phyloP scores from a whole-genome alignment of 2,797 vertebrate species.

The Hozukius guyotensis region DNA sequence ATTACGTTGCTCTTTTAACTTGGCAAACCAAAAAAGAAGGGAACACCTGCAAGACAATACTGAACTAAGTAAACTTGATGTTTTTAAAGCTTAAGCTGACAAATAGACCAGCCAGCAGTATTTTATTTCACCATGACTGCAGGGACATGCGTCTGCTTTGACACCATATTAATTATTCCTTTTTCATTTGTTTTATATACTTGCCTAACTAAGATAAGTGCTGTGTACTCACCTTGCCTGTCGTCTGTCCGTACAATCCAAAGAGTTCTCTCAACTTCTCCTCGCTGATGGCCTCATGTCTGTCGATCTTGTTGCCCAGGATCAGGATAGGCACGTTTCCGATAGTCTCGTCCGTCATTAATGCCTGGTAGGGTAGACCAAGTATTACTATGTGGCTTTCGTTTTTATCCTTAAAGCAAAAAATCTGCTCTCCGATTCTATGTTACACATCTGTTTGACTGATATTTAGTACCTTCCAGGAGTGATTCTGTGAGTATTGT shows the following conservation, averaged over 20 bases:
- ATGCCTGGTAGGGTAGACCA: constrained; percentile 79
- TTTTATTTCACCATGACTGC: background rate
- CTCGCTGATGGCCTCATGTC: constrained; percentile 95
- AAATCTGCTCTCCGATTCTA: background rate
- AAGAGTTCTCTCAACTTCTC: constrained; percentile 91
- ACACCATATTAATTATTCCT: background rate
- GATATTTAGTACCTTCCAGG: background rate
- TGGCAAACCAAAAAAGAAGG: background rate
- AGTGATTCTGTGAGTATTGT: background rate
- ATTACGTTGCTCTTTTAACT: background rate
- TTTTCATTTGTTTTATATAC: background rate
- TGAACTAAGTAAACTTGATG: background rate
- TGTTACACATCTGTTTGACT: background rate
- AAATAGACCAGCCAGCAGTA: background rate
- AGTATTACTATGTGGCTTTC: background rate
- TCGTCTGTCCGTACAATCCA: constrained; percentile 95
- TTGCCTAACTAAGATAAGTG: background rate
- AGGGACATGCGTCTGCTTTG: background rate
- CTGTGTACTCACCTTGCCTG: constrained; percentile 89
- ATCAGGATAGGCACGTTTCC: constrained; percentile 97
- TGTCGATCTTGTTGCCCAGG: constrained; percentile 98
- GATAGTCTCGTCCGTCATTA: constrained; percentile 98
- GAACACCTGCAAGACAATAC: background rate
- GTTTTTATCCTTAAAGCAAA: background rate
- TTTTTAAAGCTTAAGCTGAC: background rate